Percentiles rank a stretch among this genome's conserved stretches.
Evolutionary conservation across 2,113 vertebrate species (phyloP).

Genomic region (Pholis gunnellus): DNA sequence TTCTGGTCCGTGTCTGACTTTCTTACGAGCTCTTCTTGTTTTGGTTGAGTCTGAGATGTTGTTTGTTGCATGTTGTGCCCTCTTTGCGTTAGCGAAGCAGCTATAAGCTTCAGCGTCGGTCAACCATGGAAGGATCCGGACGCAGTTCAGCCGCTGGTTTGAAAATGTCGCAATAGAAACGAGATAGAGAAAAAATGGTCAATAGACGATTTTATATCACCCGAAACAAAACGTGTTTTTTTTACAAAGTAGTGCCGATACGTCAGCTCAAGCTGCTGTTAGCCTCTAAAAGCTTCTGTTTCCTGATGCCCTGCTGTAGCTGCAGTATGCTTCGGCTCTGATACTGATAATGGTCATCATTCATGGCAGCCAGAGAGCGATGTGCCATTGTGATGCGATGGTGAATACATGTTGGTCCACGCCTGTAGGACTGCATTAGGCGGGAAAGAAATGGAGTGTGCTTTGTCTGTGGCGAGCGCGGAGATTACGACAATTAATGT

Average conservation of each 20-base stretch:
- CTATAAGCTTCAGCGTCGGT: no score
- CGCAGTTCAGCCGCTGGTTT: no score
- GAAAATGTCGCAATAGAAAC: no score
- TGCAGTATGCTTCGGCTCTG: neutral
- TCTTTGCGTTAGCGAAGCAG: no score
- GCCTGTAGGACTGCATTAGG: conserved; percentile 21
- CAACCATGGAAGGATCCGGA: no score
- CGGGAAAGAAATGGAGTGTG: conserved; percentile 7
- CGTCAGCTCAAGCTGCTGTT: conserved; percentile 1
- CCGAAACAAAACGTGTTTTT: no score
- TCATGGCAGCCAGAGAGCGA: conserved; percentile 16
- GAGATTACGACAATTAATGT: conserved; percentile 12
- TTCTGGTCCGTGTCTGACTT: neutral
- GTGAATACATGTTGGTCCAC: conserved; percentile 24
- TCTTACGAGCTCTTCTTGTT: neutral
- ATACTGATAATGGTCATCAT: conserved; percentile 24
- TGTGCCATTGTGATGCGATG: conserved; percentile 5
- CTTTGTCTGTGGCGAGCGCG: conserved; percentile 12
- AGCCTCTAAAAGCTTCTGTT: conserved; percentile 27
- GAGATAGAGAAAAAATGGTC: no score
- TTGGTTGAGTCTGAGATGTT: neutral
- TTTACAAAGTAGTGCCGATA: conserved; percentile 1
- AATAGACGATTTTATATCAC: no score
- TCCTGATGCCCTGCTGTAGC: neutral
- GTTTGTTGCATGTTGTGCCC: no score